A percentile compares a stretch with the other conserved stretches of the same genome.
Conservation (phyloP, 2,888 invertebrate species). For the Hirtodrosophila confusa region DNA sequence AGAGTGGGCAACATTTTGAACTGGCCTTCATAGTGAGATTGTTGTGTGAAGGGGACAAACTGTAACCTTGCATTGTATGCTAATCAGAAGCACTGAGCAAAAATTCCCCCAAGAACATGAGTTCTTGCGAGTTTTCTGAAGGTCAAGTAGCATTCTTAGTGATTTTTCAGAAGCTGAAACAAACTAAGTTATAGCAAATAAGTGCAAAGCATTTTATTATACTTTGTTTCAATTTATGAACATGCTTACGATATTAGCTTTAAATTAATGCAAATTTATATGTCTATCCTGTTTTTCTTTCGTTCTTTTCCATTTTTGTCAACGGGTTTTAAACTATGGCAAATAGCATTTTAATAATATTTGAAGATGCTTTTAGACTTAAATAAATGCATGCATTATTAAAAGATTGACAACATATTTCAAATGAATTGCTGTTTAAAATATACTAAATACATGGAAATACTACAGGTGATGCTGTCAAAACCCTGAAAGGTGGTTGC, state of each 20-base stretch:
- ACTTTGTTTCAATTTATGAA: constrained; percentile 13
- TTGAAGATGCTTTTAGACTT: neutral
- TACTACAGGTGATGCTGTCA: neutral
- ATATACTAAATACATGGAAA: constrained; percentile 11
- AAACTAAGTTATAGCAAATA: constrained; percentile 3
- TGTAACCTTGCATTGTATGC: constrained; percentile 67
- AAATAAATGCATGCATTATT: constrained; percentile 8
- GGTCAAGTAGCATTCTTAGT: constrained; percentile 33
- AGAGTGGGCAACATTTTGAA: constrained; percentile 35
- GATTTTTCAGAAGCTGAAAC: constrained; percentile 2
- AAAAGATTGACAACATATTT: constrained; percentile 20
- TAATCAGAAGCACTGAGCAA: constrained; percentile 13
- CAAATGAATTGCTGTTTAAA: constrained; percentile 18
- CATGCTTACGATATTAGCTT: constrained; percentile 29
- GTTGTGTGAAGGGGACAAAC: constrained; percentile 36
- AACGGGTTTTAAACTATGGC: constrained; percentile 11
- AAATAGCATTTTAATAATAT: constrained; percentile 1
- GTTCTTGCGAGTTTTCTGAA: constrained; percentile 20
- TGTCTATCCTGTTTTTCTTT: neutral
- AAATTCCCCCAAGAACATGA: constrained; percentile 33
- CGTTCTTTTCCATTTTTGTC: neutral
- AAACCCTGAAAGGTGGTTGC: constrained; percentile 15
- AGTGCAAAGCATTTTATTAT: neutral
- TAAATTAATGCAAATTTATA: constrained; percentile 44
- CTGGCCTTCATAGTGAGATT: constrained; percentile 22